Conservation (phyloP, 2,113 vertebrate species). For the Misgurnus mizolepis region DNA sequence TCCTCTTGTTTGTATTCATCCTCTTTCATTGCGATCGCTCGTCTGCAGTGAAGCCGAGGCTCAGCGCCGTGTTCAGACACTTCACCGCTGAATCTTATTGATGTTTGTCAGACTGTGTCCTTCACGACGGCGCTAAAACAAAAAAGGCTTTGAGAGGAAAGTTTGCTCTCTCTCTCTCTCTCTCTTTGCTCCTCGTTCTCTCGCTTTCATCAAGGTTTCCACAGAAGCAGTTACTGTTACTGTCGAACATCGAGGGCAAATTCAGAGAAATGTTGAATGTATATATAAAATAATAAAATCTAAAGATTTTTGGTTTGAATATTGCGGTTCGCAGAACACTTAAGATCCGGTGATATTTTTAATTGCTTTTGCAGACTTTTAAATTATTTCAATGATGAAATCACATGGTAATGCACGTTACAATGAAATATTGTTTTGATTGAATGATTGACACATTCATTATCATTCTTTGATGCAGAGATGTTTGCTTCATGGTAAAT, state of each 20-base stretch:
- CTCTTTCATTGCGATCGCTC: constrained; percentile 55
- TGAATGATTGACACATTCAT: too few species aligned
- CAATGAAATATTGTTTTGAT: too few species aligned
- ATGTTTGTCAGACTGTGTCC: constrained; percentile 67
- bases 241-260: constrained; percentile 66
- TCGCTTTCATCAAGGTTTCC: constrained; percentile 68
- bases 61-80: constrained; percentile 42
- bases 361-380: background rate
- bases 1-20: constrained; percentile 46
- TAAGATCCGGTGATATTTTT: background rate
- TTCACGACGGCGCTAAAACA: constrained; percentile 62
- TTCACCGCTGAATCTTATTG: constrained; percentile 60
- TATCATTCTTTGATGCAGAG: too few species aligned
- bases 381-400: too few species aligned
- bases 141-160: constrained; percentile 65
- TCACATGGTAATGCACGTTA: too few species aligned
- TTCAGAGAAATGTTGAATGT: constrained; percentile 18
- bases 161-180: constrained; percentile 60
- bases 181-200: constrained; percentile 45
- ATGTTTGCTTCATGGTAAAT: too few species aligned
- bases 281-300: constrained; percentile 33
- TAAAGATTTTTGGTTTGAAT: constrained; percentile 14
- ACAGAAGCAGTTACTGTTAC: constrained; percentile 51
- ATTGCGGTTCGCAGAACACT: background rate
- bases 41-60: constrained; percentile 39